These are phyloP conservation scores for Theristicus caerulescens DNA, from an alignment of 2,113 vertebrate species.

Conservation along the genomic window DNA sequence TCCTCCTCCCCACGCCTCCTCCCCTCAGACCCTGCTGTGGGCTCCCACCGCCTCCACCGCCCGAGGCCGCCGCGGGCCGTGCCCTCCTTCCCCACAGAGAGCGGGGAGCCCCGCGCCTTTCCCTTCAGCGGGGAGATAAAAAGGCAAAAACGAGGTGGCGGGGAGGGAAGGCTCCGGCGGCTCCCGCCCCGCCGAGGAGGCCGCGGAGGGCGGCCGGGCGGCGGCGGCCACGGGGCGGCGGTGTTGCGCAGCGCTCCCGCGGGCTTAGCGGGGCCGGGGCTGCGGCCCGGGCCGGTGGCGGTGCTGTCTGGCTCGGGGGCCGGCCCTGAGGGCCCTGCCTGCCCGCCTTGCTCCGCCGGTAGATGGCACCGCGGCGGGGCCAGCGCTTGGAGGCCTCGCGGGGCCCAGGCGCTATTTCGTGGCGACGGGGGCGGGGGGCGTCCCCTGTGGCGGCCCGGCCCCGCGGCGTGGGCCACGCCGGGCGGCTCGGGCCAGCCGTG, in stretches of 20 bases:
- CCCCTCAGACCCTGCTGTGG: not conserved
- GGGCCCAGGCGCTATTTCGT: not conserved
- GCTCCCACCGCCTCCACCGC: not conserved
- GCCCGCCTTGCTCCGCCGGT: not conserved
- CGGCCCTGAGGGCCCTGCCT: not conserved
- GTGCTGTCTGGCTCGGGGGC: not conserved
- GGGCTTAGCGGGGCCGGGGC: not conserved
- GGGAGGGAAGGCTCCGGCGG: not conserved
- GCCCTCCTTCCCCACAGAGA: not conserved
- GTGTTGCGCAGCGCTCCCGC: constrained; percentile 12
- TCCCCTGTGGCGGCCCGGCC: not conserved
- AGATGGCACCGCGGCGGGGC: not conserved
- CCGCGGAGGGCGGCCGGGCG: not conserved
- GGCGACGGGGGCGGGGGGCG: not conserved
- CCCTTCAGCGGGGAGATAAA: too few species aligned
- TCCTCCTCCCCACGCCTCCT: not conserved
- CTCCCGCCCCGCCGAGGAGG: too few species aligned
- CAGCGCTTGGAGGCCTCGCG: not conserved
- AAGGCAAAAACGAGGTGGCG: rapidly evolving
- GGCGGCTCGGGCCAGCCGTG: not conserved
- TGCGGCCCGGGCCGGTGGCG: too few species aligned
- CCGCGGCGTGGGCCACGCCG: not conserved
- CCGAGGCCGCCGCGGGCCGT: not conserved
- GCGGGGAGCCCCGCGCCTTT: not conserved
- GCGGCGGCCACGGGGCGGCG: constrained; percentile 9